These are phyloP conservation scores for Ectropis crepuscularia DNA, from an alignment of 2,888 invertebrate genomes.

Conservation along the genomic window DNA sequence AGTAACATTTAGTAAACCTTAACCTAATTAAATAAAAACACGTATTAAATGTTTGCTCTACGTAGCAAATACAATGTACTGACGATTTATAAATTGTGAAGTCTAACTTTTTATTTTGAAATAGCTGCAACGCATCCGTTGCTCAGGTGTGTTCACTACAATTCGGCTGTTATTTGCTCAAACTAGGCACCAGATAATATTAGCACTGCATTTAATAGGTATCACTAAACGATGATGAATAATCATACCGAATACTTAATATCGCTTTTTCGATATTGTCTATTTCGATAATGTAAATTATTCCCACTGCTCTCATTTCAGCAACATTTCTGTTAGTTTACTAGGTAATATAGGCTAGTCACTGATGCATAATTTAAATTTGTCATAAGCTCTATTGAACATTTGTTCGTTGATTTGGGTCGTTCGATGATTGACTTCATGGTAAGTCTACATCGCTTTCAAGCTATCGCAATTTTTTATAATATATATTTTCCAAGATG, in stretches of 20 bases:
- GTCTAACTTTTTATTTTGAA: too few species aligned
- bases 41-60: too few species aligned
- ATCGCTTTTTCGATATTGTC: constrained; percentile 12
- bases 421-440: too few species aligned
- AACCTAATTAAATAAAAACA: too few species aligned
- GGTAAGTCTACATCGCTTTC: too few species aligned
- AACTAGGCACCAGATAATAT: constrained; percentile 2
- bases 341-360: constrained; percentile 2
- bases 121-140: background rate
- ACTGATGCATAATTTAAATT: background rate
- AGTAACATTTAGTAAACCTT: too few species aligned
- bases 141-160: background rate
- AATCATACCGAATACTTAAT: constrained; percentile 6
- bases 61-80: too few species aligned
- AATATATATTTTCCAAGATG: too few species aligned
- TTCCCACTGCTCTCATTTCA: constrained; percentile 7
- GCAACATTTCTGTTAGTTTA: constrained; percentile 1
- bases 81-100: too few species aligned
- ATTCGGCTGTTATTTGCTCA: background rate
- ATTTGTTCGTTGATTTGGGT: too few species aligned
- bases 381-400: background rate
- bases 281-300: constrained; percentile 2
- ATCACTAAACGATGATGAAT: constrained; percentile 6
- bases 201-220: background rate
- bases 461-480: too few species aligned